Conservation (phyloP, 2,888 invertebrate genomes). For the Reticulitermes lucifugus region DNA sequence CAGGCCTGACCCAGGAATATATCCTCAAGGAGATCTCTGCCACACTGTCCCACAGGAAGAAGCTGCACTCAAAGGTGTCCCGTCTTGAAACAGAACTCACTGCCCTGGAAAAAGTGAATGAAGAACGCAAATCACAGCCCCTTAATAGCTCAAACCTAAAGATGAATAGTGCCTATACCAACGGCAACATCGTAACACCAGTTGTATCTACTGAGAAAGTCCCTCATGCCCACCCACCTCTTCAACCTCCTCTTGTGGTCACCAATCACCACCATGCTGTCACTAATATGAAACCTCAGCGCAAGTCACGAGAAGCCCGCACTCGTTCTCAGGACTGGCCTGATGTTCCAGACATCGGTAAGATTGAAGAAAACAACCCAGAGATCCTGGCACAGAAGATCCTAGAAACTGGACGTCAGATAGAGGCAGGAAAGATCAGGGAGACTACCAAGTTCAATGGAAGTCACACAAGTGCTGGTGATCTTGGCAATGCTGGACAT, state of each 20-base stretch:
- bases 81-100: conserved; percentile 83
- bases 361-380: conserved; percentile 93
- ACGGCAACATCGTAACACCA: neutral
- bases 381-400: conserved; percentile 91
- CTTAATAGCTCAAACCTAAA: neutral
- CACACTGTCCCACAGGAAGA: conserved; percentile 85
- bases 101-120: conserved; percentile 77
- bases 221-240: conserved; percentile 47
- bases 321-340: conserved; percentile 92
- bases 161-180: conserved; percentile 11
- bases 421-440: conserved; percentile 80
- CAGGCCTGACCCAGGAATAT: conserved; percentile 79
- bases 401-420: conserved; percentile 88
- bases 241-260: conserved; percentile 39
- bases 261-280: conserved; percentile 30
- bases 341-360: conserved; percentile 88
- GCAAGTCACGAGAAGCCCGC: conserved; percentile 78
- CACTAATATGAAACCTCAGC: conserved; percentile 58
- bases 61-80: conserved; percentile 82
- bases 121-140: conserved; percentile 71
- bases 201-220: conserved; percentile 41
- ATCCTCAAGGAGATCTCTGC: conserved; percentile 89
- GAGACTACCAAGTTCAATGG: conserved; percentile 51
- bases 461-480: conserved; percentile 1
- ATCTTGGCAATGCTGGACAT: neutral